phyloP scores from a whole-genome alignment of 2,888 invertebrate genomes.

The Mesorhabditis belari region DNA sequence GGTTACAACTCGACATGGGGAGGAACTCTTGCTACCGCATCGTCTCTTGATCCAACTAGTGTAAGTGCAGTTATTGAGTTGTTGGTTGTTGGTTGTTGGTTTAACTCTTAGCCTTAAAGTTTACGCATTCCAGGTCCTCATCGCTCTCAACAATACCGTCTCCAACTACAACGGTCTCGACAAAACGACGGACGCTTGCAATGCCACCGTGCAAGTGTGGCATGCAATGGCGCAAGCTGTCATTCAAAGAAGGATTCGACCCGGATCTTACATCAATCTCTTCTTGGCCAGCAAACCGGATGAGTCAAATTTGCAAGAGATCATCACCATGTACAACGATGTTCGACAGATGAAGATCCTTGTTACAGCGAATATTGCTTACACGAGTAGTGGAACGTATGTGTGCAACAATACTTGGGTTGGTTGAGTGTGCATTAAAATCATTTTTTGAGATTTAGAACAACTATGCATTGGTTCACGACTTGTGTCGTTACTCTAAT shows the following conservation, averaged over 20 bases:
- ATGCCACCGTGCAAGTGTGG: constrained; percentile 12
- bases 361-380: not conserved
- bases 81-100: not conserved
- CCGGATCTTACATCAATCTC: constrained; percentile 29
- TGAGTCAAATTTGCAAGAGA: not conserved
- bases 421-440: no score
- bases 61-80: no score
- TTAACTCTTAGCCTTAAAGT: not conserved
- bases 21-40: constrained; percentile 18
- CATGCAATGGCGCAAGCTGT: constrained; percentile 24
- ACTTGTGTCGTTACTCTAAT: not conserved
- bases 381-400: not conserved
- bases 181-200: not conserved
- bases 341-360: not conserved
- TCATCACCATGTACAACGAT: not conserved
- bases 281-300: constrained; percentile 14
- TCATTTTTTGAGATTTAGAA: no score
- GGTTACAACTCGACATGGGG: constrained; percentile 38
- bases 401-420: not conserved
- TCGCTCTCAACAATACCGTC: constrained; percentile 12
- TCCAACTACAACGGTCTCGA: not conserved
- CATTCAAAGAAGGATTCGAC: constrained; percentile 10
- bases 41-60: constrained; percentile 10
- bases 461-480: not conserved
- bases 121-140: no score